A percentile compares a stretch with the other conserved stretches of the same genome.
These are phyloP conservation scores for Morone saxatilis DNA, from an alignment of 2,113 vertebrate genomes.

Conservation along the genomic window DNA sequence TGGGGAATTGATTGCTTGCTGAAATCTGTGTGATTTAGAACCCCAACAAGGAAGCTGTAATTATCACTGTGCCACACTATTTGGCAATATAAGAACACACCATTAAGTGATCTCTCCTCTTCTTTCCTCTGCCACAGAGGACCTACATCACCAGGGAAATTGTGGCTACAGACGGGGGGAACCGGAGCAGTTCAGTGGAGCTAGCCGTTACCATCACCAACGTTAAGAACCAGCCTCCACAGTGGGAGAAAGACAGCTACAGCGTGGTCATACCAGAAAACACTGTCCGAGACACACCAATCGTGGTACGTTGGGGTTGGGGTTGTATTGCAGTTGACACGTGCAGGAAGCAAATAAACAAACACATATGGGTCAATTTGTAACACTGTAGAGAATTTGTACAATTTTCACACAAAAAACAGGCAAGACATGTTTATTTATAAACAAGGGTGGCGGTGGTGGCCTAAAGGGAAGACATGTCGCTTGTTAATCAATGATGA, in stretches of 20 bases:
- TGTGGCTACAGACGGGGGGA: constrained; percentile 88
- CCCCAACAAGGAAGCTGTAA: not conserved
- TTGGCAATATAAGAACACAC: not conserved
- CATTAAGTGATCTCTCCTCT: not conserved
- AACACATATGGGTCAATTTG: not conserved
- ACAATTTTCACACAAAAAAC: not conserved
- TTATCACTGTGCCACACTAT: constrained; percentile 1
- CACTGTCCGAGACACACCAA: constrained; percentile 82
- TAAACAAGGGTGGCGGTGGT: not conserved
- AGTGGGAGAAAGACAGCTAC: constrained; percentile 89
- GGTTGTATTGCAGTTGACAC: not conserved
- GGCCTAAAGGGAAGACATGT: not conserved
- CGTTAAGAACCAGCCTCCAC: constrained; percentile 90
- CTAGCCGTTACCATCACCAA: constrained; percentile 88
- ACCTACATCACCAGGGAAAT: constrained; percentile 88
- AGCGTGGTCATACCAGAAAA: constrained; percentile 89
- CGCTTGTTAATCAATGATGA: no score
- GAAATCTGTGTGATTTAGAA: constrained; percentile 17
- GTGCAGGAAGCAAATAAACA: not conserved
- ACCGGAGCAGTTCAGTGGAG: constrained; percentile 88
- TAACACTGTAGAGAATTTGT: not conserved
- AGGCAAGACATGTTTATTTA: not conserved
- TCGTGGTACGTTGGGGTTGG: constrained; percentile 78
- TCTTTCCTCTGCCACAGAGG: constrained; percentile 71
- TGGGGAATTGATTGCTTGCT: not conserved